A percentile compares a stretch with the other conserved stretches of the same genome.
Conservation (phyloP, 2,888 invertebrate genomes). For the Parapristionchus giblindavisi region DNA sequence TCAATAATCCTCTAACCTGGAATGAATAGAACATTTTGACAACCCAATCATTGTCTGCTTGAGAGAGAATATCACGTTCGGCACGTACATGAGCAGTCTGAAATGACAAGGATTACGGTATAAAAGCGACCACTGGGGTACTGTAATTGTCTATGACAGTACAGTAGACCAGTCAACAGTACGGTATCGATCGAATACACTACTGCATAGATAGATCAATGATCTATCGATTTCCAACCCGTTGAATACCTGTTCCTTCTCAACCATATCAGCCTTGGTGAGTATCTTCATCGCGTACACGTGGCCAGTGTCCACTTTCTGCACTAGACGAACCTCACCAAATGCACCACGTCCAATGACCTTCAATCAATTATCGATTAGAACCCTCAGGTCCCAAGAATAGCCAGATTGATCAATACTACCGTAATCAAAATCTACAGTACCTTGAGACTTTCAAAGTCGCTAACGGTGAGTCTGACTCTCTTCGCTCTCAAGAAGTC, state of each 20-base stretch:
- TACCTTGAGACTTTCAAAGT: constrained; percentile 85
- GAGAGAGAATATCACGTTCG: constrained; percentile 95
- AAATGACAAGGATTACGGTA: constrained; percentile 6
- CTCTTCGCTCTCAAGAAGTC: constrained; percentile 95
- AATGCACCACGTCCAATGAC: constrained; percentile 76
- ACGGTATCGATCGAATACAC: too few relatives aligned
- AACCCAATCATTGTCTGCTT: constrained; percentile 99
- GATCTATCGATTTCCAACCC: not conserved
- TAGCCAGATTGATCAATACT: too few relatives aligned
- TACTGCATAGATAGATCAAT: not conserved
- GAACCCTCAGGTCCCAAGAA: too few relatives aligned
- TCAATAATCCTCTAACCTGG: constrained; percentile 74
- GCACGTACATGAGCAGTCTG: constrained; percentile 76
- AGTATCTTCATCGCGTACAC: constrained; percentile 99
- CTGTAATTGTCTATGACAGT: not conserved
- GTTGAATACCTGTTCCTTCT: constrained; percentile 85
- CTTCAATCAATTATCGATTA: too few relatives aligned
- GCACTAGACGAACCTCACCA: constrained; percentile 83
- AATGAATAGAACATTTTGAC: constrained; percentile 99
- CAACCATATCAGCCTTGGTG: constrained; percentile 97
- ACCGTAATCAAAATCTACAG: not conserved
- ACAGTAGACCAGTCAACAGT: too few relatives aligned
- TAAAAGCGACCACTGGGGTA: not conserved
- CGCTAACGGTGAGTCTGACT: constrained; percentile 92
- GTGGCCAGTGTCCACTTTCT: constrained; percentile 99